These are phyloP conservation scores for Seira musarum DNA, from an alignment of 2,888 invertebrate species.

Conservation along the genomic window DNA sequence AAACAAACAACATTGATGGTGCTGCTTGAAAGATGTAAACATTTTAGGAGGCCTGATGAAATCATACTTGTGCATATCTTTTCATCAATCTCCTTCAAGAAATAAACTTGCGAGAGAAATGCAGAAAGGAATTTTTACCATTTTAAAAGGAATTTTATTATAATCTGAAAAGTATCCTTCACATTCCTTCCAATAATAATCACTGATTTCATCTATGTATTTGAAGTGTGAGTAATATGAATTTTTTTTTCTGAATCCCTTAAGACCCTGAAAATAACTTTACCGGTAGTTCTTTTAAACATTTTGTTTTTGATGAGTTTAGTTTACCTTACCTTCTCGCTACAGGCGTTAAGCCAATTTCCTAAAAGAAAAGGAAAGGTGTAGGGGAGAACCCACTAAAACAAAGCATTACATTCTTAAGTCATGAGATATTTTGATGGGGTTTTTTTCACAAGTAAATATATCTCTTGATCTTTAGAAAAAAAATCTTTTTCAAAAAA, in stretches of 20 bases:
- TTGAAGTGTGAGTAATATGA: background rate
- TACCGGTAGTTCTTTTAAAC: background rate
- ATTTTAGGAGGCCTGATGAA: slow-evolving; percentile 2
- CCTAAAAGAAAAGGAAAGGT: background rate
- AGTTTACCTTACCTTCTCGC: background rate
- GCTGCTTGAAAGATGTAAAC: slow-evolving; percentile 13
- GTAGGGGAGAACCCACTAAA: background rate
- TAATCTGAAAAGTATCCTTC: background rate
- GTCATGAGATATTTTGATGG: background rate
- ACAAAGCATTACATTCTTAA: slow-evolving; percentile 4
- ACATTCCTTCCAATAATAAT: background rate
- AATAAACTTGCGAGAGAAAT: background rate
- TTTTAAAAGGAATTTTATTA: too few species aligned
- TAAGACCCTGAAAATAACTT: background rate
- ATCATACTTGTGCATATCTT: slow-evolving; percentile 11
- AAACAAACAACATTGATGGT: background rate
- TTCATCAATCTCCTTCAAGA: background rate
- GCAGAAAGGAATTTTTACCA: too few species aligned
- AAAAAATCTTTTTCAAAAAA: background rate
- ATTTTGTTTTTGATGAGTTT: background rate
- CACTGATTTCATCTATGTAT: background rate
- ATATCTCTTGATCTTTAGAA: slow-evolving; percentile 15
- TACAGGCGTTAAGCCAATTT: background rate
- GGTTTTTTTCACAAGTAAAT: slow-evolving; percentile 25
- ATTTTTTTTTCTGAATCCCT: background rate